phyloP scores from a whole-genome alignment of 2,888 invertebrate species.

The Plebejus melissa region DNA sequence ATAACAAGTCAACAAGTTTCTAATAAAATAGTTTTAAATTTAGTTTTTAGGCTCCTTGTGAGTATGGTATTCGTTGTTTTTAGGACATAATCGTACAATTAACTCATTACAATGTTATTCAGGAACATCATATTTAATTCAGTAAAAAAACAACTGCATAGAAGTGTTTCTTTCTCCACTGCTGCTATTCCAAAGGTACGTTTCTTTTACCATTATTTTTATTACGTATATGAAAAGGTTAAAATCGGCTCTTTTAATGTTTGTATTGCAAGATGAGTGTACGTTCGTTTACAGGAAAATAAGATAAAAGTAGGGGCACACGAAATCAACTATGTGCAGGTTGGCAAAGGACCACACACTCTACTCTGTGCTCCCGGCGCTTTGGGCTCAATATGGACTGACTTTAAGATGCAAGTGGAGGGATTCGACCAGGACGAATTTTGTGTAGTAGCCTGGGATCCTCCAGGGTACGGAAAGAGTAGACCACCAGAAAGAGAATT shows the following conservation, averaged over 20 bases:
- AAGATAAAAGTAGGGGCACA: conserved; percentile 81
- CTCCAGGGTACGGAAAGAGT: conserved; percentile 92
- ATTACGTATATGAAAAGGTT: not conserved
- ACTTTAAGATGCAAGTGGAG: conserved; percentile 88
- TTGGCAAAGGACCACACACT: conserved; percentile 79
- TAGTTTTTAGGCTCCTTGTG: not conserved
- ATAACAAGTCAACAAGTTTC: not conserved
- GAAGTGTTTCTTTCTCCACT: conserved; percentile 41
- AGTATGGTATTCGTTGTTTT: not conserved
- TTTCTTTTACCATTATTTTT: not conserved
- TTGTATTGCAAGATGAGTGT: not conserved
- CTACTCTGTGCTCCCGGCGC: conserved; percentile 89
- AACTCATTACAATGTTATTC: conserved; percentile 33
- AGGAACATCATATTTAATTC: conserved; percentile 38
- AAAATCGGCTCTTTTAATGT: not conserved
- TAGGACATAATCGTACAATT: not conserved
- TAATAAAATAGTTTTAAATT: not conserved
- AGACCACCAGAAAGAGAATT: conserved; percentile 88
- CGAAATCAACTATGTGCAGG: conserved; percentile 77
- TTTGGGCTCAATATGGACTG: conserved; percentile 88
- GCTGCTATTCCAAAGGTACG: conserved; percentile 43
- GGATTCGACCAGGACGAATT: conserved; percentile 81
- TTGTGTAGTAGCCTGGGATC: conserved; percentile 88
- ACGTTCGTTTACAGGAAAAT: conserved; percentile 72
- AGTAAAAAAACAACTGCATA: conserved; percentile 38